A percentile compares a stretch with the other conserved stretches of the same genome.
Evolutionary conservation across 2,797 vertebrate species (phyloP).

Genomic region (Remorina albescens): DNA sequence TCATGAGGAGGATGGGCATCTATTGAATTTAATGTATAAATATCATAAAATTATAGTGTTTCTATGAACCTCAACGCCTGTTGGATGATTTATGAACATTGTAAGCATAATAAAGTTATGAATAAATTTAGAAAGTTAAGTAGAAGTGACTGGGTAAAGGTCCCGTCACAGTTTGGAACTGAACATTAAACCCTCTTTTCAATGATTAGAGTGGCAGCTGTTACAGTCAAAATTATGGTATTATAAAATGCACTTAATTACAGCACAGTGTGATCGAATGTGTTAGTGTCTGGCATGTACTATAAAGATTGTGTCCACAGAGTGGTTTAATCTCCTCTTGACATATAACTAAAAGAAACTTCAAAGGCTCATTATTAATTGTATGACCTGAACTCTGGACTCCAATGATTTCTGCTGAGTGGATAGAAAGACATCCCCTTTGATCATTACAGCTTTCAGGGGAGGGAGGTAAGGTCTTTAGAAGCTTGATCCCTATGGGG

Average conservation of each 20-base stretch:
- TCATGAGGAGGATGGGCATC: neutral
- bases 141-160: neutral
- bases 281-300: slow-evolving; percentile 9
- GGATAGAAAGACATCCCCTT: slow-evolving; percentile 58
- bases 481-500: slow-evolving; percentile 42
- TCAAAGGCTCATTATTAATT: slow-evolving; percentile 71
- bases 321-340: slow-evolving; percentile 27
- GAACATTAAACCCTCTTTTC: neutral
- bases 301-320: slow-evolving; percentile 19
- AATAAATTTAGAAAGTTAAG: neutral
- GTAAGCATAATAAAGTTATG: neutral
- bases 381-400: slow-evolving; percentile 52
- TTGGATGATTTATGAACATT: no score
- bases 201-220: neutral
- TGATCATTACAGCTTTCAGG: slow-evolving; percentile 64
- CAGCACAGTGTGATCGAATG: neutral
- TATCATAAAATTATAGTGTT: neutral
- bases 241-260: slow-evolving; percentile 1
- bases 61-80: neutral
- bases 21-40: neutral
- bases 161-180: neutral
- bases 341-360: slow-evolving; percentile 53
- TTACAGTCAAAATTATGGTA: neutral
- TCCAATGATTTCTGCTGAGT: slow-evolving; percentile 66
- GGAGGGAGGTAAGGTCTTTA: slow-evolving; percentile 65